Percentiles rank a stretch among this genome's conserved stretches.
Evolutionary conservation across 1,140 invertebrate species (phyloP).

Genomic region (Nasonia longicornis): DNA sequence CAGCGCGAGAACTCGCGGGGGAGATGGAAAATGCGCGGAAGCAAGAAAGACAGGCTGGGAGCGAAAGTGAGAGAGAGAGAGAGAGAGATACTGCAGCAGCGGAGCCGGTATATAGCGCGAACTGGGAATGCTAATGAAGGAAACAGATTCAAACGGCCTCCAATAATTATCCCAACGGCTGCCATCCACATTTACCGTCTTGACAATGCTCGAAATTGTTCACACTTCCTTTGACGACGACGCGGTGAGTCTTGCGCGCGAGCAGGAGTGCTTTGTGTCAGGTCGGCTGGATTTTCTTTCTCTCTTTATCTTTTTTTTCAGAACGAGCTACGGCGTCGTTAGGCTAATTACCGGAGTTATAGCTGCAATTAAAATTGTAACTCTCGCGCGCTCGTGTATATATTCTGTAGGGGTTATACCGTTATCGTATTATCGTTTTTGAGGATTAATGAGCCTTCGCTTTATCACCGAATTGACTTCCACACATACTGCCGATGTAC

Average conservation of each 20-base stretch:
- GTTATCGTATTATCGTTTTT: too few relatives aligned
- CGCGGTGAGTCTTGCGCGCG: too few relatives aligned
- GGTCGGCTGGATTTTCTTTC: background rate
- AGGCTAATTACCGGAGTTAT: too few relatives aligned
- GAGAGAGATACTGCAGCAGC: constrained; percentile 39
- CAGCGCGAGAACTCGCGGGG: constrained; percentile 52
- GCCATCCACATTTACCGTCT: constrained; percentile 64
- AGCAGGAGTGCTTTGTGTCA: background rate
- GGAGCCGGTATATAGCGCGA: constrained; percentile 49
- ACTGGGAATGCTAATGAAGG: constrained; percentile 71
- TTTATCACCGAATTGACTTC: too few relatives aligned
- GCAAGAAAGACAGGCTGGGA: constrained; percentile 47
- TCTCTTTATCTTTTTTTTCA: background rate
- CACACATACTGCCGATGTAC: too few relatives aligned
- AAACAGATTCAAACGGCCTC: constrained; percentile 71
- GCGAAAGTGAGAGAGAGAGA: background rate
- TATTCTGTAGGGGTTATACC: too few relatives aligned
- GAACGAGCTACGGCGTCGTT: background rate
- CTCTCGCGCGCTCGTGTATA: too few relatives aligned
- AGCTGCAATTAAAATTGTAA: too few relatives aligned
- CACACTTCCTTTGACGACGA: constrained; percentile 66
- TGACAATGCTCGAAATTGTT: constrained; percentile 69
- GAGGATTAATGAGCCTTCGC: too few relatives aligned
- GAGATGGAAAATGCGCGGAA: constrained; percentile 45
- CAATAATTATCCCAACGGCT: constrained; percentile 67